Evolutionary conservation across 2,113 vertebrate genomes (phyloP), one percentile per base, ranked within the genome.

Genomic region (Brienomyrus longianalis): DNA sequence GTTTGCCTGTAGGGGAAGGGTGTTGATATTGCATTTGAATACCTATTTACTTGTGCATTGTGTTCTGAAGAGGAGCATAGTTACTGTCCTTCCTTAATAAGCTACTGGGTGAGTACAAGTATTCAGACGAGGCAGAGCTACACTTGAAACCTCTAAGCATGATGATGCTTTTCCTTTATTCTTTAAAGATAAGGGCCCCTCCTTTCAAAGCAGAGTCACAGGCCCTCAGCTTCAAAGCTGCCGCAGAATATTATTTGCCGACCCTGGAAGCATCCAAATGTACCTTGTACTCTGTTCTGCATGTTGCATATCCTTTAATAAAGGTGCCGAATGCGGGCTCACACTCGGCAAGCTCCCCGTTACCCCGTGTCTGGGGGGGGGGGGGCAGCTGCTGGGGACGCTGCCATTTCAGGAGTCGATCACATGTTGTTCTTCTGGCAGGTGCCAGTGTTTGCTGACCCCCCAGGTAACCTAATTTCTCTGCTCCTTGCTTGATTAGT

Each of bases 281-380:
- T 91, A 43, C 88, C 83, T 85, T 70, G 87, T 91, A 88, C 86
- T 52, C 54, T 87, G n/a, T 52, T 90, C 39, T 90, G 35, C 54
- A 56, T 80, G 50, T 17, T 54, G 27, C 47, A 35, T 86, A 31
- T 86, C 43, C 27, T 50, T 59, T 62, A 87, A 87, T 59, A 45
- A 21, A 62, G 54, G 19, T 87, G 48, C 23, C 3, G 7, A 62
- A 85, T 80, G 88, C 83, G 54, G 83, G 83, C 89, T 87, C 87
- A 45, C 62, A 62, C 48, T 50, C 54, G 90, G 88, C 62, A 83
- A 66, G 80, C 90, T 83, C 66, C 66, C 70, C 83, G 19, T 45
- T 70, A 10, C n/a, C n/a, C 43, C 19, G 8, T n/a, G 39, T 39
- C 39, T 39, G 39, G 39, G 39, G 39, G 39, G 39, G 39, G 39